Percentiles rank a stretch among this genome's conserved stretches.
These are phyloP conservation scores for Oreonectes daqikongensis DNA, from an alignment of 2,797 vertebrate species.

Conservation along the genomic window DNA sequence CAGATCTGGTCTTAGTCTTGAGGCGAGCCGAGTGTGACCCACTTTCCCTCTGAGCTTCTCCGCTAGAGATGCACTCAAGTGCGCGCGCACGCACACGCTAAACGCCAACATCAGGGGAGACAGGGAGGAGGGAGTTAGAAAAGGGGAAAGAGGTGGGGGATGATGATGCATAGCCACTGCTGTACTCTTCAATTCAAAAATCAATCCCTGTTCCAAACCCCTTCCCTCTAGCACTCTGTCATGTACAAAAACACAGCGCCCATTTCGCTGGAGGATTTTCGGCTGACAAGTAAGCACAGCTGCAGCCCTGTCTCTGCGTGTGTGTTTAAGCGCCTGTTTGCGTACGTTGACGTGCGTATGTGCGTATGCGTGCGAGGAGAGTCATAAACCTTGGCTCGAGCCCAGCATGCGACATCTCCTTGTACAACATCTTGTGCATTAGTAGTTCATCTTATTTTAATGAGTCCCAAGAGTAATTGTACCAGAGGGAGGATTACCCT, in stretches of 20 bases:
- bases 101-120: conserved; percentile 53
- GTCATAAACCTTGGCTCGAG: conserved; percentile 15
- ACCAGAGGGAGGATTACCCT: conserved; percentile 34
- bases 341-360: conserved; percentile 20
- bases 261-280: conserved; percentile 43
- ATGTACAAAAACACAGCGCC: conserved; percentile 47
- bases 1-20: conserved; percentile 52
- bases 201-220: conserved; percentile 52
- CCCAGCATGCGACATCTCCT: not conserved
- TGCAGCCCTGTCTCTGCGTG: conserved; percentile 31
- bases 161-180: conserved; percentile 56
- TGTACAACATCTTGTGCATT: conserved; percentile 12
- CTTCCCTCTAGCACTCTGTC: conserved; percentile 44
- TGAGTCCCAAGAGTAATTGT: conserved; percentile 21
- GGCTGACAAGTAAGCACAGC: conserved; percentile 45
- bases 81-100: conserved; percentile 37
- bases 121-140: conserved; percentile 31
- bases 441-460: conserved; percentile 38
- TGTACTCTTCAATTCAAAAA: conserved; percentile 58
- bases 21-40: conserved; percentile 59
- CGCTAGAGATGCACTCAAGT: conserved; percentile 46
- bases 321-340: conserved; percentile 27
- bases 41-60: conserved; percentile 55
- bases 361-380: not conserved
- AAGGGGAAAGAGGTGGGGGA: conserved; percentile 41